Base-by-base conservation (phyloP, 1,140 invertebrate species). In the Rhizoglyphus robini region DNA sequence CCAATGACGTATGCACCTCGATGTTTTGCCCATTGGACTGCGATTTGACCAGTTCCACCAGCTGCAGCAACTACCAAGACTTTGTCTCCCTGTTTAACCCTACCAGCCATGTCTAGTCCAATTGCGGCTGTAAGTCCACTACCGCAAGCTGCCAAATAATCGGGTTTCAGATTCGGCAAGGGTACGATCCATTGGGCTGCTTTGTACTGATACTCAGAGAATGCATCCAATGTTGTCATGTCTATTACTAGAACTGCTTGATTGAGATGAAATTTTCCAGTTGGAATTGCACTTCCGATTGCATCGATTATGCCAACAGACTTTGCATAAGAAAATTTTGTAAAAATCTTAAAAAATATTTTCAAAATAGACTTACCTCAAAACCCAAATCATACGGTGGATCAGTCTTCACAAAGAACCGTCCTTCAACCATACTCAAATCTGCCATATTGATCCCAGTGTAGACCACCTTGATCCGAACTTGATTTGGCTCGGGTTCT, bases 11-110 rank as follows among this genome's bases (percentile, higher is more conserved):
- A 74, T 70, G 75, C 76, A 4, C 76, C 76, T 31, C 70, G 70
- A 57, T 70, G 65, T 63, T 77, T 77, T 5, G 23, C 23, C 23
- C 54, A 65, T 31, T 64, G 23, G 4, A 61, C 23, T 4, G 54
- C 23, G 8, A 63, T 32, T 25, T 20, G 11, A 30, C 63, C 63
- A 18, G 63, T 65, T 5, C 76, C 76, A 5, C 76, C 76, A 18
- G 76, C 76, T 48, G 76, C 76, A 71, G 76, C 76, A 64, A 75
- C 76, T 0, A 77, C 69, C n/a, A 77, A 65, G 15, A 77, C 76
- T 49, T 71, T 77, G 29, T 77, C 74, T 5, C 69, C 69, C 27
- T 66, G 60, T 36, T 63, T 71, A 70, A 68, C 69, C 25, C 64
- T 49, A 11, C 68, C 69, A 67, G 61, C 31, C 13, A 36, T 60